Base-by-base conservation (phyloP, 2,797 vertebrate genomes). In the Danio jaintianensis region DNA sequence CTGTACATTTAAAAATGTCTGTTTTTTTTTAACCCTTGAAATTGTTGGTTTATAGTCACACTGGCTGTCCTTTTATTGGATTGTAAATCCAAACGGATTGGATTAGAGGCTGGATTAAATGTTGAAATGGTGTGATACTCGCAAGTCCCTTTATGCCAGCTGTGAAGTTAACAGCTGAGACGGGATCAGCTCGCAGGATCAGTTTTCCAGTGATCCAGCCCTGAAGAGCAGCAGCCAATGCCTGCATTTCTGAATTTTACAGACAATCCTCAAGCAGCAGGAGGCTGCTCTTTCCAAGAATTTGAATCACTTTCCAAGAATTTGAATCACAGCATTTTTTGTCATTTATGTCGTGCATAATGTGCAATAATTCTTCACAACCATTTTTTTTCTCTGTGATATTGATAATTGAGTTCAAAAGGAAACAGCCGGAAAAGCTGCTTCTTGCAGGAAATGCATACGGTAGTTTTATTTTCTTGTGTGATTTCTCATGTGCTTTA, bases 41-140 rank as follows among this genome's bases (percentile, higher is more conserved):
- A 52, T 59, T 22, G 66, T 78, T 68, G 75, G 20, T 79, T 58
- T 62, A 36, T 68, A 59, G 75, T 86, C 76, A 79, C 78, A 63
- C 70, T 86, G 56, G 20, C 48, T 47, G 76, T 78, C 29, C 75
- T 53, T 78, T 74, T 69, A 70, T 66, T 69, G 79, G 62, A 80
- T 78, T 16, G 76, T 72, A 75, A 73, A 78, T 78, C 47, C 70
- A 79, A 75, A 67, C 77, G 84, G 80, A 86, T 88, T 84, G 86
- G 85, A 87, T 88, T 86, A 88, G 79, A 66, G 66, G 77, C 55
- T 68, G 84, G 83, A 85, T 85, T 87, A 87, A 79, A 85, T 82
- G 73, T 66, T 75, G 52, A 81, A 87, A 82, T 82, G 78, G 81
- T 73, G 72, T 64, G 80, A 84, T 80, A 84, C 83, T 87, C 72